phyloP scores from a whole-genome alignment of 2,113 vertebrate species.

The Mobula birostris region DNA sequence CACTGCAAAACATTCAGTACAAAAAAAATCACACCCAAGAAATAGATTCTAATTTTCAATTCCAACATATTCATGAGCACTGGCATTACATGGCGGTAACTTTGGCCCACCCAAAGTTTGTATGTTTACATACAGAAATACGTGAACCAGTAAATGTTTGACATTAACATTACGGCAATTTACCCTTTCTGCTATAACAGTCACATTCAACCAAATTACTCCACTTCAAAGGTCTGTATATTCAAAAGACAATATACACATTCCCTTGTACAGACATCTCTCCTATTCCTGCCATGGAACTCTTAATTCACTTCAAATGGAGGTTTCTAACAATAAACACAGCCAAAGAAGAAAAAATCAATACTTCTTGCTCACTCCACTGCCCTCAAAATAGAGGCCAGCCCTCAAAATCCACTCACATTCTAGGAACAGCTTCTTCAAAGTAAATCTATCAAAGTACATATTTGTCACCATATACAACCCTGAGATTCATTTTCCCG shows the following conservation, averaged over 20 bases:
- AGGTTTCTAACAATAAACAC: not conserved
- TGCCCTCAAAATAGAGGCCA: not conserved
- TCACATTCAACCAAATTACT: not conserved
- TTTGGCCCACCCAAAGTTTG: not conserved
- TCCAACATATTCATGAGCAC: not conserved
- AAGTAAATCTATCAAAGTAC: too few species aligned
- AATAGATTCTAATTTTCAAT: not conserved
- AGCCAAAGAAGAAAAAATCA: not conserved
- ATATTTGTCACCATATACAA: too few species aligned
- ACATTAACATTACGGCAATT: not conserved
- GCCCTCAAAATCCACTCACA: too few species aligned
- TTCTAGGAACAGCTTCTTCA: too few species aligned
- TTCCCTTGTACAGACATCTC: not conserved
- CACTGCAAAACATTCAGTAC: not conserved
- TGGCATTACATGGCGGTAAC: not conserved
- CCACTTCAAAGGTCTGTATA: not conserved
- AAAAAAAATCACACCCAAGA: not conserved
- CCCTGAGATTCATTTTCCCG: too few species aligned
- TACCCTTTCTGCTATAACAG: not conserved
- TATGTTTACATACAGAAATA: not conserved
- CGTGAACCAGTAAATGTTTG: not conserved
- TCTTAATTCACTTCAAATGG: not conserved
- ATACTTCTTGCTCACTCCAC: not conserved
- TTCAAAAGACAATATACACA: not conserved
- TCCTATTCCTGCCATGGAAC: not conserved